Percentiles rank a stretch among this genome's conserved stretches.
These are phyloP conservation scores for Pavo muticus DNA, from an alignment of 2,113 vertebrate genomes.

Conservation along the genomic window DNA sequence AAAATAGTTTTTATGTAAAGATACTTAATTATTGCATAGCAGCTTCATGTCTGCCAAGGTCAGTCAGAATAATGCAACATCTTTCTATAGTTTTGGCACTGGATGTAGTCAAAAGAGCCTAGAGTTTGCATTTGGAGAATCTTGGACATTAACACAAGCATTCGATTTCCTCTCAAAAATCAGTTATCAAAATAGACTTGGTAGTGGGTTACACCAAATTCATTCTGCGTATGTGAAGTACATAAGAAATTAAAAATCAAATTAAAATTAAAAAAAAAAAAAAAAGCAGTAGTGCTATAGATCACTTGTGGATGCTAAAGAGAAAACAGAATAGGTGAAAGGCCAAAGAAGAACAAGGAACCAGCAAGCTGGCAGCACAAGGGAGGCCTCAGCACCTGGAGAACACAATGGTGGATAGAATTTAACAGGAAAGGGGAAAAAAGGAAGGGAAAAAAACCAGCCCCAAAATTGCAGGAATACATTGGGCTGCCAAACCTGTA, in stretches of 20 bases:
- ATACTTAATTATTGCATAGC: slow-evolving; percentile 31
- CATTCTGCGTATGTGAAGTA: neutral
- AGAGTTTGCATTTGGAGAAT: neutral
- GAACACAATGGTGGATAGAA: neutral
- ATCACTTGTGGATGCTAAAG: neutral
- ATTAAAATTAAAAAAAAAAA: neutral
- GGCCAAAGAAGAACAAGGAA: neutral
- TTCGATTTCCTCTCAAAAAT: slow-evolving; percentile 1
- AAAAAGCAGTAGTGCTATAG: neutral
- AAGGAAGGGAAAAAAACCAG: neutral
- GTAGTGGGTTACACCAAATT: neutral
- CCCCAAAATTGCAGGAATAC: neutral
- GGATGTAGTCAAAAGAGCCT: neutral
- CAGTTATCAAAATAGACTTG: neutral
- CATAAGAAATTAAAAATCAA: neutral
- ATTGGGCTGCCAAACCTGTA: neutral
- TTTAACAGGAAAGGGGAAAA: neutral
- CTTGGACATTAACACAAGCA: neutral
- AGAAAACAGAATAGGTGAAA: accelerated
- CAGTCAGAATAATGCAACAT: neutral
- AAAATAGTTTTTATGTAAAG: slow-evolving; percentile 11
- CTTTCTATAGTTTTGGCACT: neutral
- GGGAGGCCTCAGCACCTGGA: neutral
- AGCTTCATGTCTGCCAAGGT: neutral
- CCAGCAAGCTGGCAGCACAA: neutral